Conservation (phyloP, 1,140 invertebrate species). For the Trichonephila inaurata region DNA sequence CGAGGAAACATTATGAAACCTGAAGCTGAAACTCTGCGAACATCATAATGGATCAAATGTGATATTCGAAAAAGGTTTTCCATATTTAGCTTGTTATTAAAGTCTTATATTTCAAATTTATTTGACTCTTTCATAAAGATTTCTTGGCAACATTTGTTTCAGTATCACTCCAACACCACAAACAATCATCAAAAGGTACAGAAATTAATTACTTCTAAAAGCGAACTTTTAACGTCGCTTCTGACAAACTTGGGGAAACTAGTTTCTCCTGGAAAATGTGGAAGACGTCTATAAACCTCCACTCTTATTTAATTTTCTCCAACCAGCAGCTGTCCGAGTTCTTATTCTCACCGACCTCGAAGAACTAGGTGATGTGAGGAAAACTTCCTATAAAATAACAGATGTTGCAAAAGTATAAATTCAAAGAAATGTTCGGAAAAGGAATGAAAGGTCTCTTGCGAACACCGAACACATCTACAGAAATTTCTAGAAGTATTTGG, state of each 20-base stretch:
- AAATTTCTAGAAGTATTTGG: background rate
- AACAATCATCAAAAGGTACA: background rate
- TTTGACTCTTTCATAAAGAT: too few relatives aligned
- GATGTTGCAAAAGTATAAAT: slow-evolving; percentile 6
- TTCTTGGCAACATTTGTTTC: too few relatives aligned
- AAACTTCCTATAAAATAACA: slow-evolving; percentile 4
- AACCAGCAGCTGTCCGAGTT: background rate
- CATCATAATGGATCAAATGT: too few relatives aligned
- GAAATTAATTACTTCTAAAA: background rate
- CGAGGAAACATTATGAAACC: too few relatives aligned
- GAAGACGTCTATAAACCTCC: background rate
- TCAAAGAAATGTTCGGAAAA: background rate
- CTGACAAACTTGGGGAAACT: background rate
- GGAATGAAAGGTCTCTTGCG: background rate
- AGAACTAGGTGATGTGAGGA: background rate
- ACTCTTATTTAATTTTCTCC: background rate
- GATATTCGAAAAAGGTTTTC: too few relatives aligned
- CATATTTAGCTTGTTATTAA: too few relatives aligned
- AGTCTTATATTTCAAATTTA: too few relatives aligned
- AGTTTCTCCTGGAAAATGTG: background rate
- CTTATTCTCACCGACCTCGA: background rate
- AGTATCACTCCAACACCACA: too few relatives aligned
- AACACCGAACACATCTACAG: background rate
- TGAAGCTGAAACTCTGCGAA: too few relatives aligned
- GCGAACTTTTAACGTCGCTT: background rate